Conservation (phyloP, 2,888 invertebrate species). For the Callosobruchus maculatus region DNA sequence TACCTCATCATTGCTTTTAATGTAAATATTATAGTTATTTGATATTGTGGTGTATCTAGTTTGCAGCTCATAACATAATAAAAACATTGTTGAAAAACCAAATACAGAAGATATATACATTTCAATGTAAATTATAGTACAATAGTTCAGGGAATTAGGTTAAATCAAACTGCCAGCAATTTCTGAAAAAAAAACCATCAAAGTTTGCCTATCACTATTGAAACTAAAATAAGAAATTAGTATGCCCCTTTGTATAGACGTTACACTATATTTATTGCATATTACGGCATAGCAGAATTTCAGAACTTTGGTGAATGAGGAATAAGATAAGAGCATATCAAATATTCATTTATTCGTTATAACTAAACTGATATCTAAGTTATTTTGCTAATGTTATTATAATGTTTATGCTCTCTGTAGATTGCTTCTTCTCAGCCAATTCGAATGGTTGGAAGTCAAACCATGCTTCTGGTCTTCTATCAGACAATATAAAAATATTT, state of each 20-base stretch:
- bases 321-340: neutral
- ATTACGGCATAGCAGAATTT: neutral
- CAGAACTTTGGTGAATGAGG: neutral
- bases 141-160: neutral
- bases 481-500: too few species aligned
- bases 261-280: neutral
- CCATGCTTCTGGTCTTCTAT: too few species aligned
- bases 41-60: too few species aligned
- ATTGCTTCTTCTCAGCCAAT: neutral
- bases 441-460: too few species aligned
- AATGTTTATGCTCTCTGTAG: neutral
- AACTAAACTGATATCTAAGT: neutral
- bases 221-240: neutral
- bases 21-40: too few species aligned
- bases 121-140: neutral
- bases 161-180: neutral
- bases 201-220: neutral
- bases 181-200: neutral
- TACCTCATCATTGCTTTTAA: too few species aligned
- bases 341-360: neutral
- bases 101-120: neutral
- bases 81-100: too few species aligned
- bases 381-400: neutral
- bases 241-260: neutral
- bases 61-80: too few species aligned